These are phyloP conservation scores for Melanostoma scalare DNA, from an alignment of 2,888 invertebrate genomes.

Conservation along the genomic window DNA sequence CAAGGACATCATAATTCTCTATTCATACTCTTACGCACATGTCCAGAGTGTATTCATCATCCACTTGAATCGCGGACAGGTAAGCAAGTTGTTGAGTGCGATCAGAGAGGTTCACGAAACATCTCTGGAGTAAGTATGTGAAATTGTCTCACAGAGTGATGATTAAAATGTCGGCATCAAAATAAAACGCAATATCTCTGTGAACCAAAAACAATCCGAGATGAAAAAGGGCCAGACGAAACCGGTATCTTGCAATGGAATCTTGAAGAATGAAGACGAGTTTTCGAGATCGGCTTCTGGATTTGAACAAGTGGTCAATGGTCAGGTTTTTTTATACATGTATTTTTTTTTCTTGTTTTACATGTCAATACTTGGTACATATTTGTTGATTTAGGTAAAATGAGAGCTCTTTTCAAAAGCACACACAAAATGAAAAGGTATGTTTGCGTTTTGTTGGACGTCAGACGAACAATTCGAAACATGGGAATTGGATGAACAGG, in stretches of 20 bases:
- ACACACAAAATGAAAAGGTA: too few species aligned
- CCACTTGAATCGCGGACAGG: slow-evolving; percentile 26
- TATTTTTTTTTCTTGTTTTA: too few species aligned
- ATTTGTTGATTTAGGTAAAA: too few species aligned
- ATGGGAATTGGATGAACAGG: too few species aligned
- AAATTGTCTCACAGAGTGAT: slow-evolving; percentile 28
- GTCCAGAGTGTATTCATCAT: slow-evolving; percentile 11
- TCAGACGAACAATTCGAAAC: too few species aligned
- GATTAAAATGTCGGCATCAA: slow-evolving; percentile 39
- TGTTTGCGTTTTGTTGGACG: too few species aligned
- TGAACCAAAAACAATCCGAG: slow-evolving; percentile 1
- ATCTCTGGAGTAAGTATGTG: slow-evolving; percentile 15
- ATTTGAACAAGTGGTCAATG: too few species aligned
- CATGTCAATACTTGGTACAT: too few species aligned
- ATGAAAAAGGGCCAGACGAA: slow-evolving; percentile 9
- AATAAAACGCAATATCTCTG: slow-evolving; percentile 27
- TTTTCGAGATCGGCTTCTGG: too few species aligned
- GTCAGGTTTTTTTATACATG: too few species aligned
- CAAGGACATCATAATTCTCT: slow-evolving; percentile 46
- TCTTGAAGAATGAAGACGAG: too few species aligned
- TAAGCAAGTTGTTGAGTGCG: slow-evolving; percentile 29
- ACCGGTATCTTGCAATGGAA: slow-evolving; percentile 5
- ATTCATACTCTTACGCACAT: neutral
- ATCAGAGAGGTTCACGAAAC: slow-evolving; percentile 3
- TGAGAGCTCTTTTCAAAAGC: too few species aligned